These are phyloP conservation scores for Nemotelus pantherinus DNA, from an alignment of 2,888 invertebrate species.

Conservation along the genomic window DNA sequence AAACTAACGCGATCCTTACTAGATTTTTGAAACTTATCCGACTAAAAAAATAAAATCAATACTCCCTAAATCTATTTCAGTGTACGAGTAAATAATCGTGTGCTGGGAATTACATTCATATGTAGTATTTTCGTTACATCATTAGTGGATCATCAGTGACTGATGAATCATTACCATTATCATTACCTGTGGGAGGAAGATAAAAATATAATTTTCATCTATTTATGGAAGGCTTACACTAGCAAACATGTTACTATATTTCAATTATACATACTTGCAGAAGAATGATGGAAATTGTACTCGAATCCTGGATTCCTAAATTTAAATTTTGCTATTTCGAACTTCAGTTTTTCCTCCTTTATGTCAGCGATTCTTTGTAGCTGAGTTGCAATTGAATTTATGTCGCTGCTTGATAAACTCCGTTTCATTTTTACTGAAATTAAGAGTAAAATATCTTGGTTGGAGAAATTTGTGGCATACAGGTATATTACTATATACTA, in stretches of 20 bases:
- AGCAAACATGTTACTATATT: neutral
- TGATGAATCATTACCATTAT: conserved; percentile 8
- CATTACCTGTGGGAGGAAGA: neutral
- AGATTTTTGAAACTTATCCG: too few species aligned
- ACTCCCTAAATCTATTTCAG: too few species aligned
- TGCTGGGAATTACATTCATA: too few species aligned
- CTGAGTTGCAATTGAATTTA: conserved; percentile 55
- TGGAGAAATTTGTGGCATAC: too few species aligned
- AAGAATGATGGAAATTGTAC: conserved; percentile 53
- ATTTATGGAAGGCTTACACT: neutral
- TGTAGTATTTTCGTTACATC: too few species aligned
- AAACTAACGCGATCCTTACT: too few species aligned
- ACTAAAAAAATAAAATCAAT: too few species aligned
- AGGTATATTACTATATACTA: too few species aligned
- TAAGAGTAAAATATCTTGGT: neutral
- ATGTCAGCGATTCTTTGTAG: conserved; percentile 63
- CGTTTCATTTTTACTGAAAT: conserved; percentile 37
- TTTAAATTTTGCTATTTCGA: conserved; percentile 63
- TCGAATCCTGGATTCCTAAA: conserved; percentile 64
- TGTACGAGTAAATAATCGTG: too few species aligned
- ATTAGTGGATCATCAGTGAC: neutral
- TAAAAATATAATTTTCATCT: neutral
- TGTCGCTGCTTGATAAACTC: conserved; percentile 20
- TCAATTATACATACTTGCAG: neutral
- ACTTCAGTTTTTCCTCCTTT: conserved; percentile 61